Percentiles rank a stretch among this genome's conserved stretches.
Evolutionary conservation across 2,888 invertebrate species (phyloP).

Genomic region (Drosophila peninsularis): DNA sequence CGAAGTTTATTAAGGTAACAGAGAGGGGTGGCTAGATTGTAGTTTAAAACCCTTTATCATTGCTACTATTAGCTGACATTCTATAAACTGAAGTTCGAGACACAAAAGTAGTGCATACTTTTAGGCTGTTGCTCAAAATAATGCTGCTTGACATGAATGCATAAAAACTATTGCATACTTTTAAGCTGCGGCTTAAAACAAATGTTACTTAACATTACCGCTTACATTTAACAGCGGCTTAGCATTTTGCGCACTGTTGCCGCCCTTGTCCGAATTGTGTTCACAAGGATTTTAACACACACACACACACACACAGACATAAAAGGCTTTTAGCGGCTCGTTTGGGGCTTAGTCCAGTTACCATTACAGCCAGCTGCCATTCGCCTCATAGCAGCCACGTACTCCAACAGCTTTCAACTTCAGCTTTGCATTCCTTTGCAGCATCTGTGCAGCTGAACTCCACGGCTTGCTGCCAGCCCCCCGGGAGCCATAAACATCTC

Average conservation of each 20-base stretch:
- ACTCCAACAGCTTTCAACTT: constrained; percentile 6
- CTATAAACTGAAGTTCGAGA: neutral
- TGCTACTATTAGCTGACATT: neutral
- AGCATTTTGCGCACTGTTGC: constrained; percentile 7
- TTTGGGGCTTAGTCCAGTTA: constrained; percentile 58
- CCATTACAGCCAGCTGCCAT: constrained; percentile 25
- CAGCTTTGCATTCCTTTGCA: constrained; percentile 30
- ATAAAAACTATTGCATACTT: constrained; percentile 25
- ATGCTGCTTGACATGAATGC: neutral
- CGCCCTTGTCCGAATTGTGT: constrained; percentile 15
- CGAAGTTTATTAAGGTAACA: no score
- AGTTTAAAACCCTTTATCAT: no score
- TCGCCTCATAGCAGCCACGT: neutral
- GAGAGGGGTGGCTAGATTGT: no score
- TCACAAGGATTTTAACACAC: constrained; percentile 31
- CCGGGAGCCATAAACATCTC: constrained; percentile 72
- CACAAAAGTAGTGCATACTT: constrained; percentile 24
- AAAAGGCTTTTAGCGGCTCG: constrained; percentile 66
- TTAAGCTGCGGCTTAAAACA: constrained; percentile 1
- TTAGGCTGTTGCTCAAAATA: neutral
- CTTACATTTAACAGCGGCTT: constrained; percentile 10
- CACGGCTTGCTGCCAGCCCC: constrained; percentile 41
- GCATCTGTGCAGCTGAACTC: constrained; percentile 40
- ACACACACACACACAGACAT: constrained; percentile 18
- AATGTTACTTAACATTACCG: neutral